phyloP scores from a whole-genome alignment of 1,140 invertebrate species.

The Megathymus violae region DNA sequence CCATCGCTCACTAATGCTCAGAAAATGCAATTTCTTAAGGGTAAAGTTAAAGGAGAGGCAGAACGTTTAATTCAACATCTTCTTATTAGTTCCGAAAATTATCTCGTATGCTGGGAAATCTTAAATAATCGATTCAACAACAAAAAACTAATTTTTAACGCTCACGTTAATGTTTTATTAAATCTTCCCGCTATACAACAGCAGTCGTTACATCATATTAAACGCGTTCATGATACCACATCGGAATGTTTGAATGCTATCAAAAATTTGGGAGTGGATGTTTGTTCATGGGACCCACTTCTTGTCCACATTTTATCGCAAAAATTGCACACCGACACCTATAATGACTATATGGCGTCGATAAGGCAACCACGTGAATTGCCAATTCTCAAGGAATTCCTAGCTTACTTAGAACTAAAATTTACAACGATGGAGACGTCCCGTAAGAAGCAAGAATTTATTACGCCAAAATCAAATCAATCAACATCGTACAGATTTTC shows the following conservation, averaged over 20 bases:
- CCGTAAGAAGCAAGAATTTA: conserved; percentile 21
- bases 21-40: conserved; percentile 21
- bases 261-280: conserved; percentile 37
- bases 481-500: neutral
- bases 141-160: neutral
- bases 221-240: conserved; percentile 40
- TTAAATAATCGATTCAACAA: conserved; percentile 19
- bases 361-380: conserved; percentile 35
- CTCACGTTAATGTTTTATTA: conserved; percentile 14
- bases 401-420: conserved; percentile 36
- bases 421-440: conserved; percentile 36
- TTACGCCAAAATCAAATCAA: neutral
- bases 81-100: conserved; percentile 15
- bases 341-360: conserved; percentile 33
- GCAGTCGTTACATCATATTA: conserved; percentile 21
- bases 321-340: conserved; percentile 38
- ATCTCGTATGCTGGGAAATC: conserved; percentile 6
- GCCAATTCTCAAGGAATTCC: conserved; percentile 37
- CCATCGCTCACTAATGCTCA: conserved; percentile 8
- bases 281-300: conserved; percentile 34
- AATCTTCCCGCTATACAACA: conserved; percentile 34
- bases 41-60: conserved; percentile 7
- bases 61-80: conserved; percentile 14
- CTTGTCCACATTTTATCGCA: conserved; percentile 37
- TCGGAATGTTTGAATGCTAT: conserved; percentile 40